Percentiles rank a stretch among this genome's conserved stretches.
These are phyloP conservation scores for Zapornia atra DNA, from an alignment of 2,113 vertebrate genomes.

Conservation along the genomic window DNA sequence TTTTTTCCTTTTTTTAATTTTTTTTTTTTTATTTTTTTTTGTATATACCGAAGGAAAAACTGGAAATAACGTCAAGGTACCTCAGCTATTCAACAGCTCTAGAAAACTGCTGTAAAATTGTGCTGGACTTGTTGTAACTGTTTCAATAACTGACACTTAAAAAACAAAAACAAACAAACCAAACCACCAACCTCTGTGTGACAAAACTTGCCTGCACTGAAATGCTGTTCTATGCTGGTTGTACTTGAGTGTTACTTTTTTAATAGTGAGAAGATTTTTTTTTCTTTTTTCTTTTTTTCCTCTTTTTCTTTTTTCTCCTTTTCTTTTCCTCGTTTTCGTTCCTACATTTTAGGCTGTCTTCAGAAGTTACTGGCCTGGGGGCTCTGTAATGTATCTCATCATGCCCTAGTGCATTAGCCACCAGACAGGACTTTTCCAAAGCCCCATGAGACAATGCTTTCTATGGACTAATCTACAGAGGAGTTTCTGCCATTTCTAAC, in stretches of 20 bases:
- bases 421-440: constrained; percentile 87
- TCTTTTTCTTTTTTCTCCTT: neutral
- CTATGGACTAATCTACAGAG: constrained; percentile 82
- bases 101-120: constrained; percentile 58
- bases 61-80: constrained; percentile 60
- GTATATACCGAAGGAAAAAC: constrained; percentile 47
- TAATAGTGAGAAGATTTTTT: constrained; percentile 74
- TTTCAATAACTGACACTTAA: constrained; percentile 46
- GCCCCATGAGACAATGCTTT: constrained; percentile 83
- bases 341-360: constrained; percentile 85
- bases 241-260: constrained; percentile 69
- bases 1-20: neutral
- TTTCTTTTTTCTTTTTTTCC: neutral
- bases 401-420: constrained; percentile 78
- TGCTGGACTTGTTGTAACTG: constrained; percentile 59
- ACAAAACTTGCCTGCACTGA: constrained; percentile 74
- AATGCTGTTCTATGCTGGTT: constrained; percentile 73
- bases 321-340: constrained; percentile 72
- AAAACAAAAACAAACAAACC: neutral
- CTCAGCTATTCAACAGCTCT: constrained; percentile 54
- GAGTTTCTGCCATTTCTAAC: constrained; percentile 79
- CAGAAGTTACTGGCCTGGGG: constrained; percentile 86
- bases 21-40: neutral
- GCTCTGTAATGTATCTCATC: constrained; percentile 82
- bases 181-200: constrained; percentile 3